Percentiles rank a stretch among this genome's conserved stretches.
phyloP scores from a whole-genome alignment of 2,888 invertebrate species.

The Sinodicranocentrus sp. region DNA sequence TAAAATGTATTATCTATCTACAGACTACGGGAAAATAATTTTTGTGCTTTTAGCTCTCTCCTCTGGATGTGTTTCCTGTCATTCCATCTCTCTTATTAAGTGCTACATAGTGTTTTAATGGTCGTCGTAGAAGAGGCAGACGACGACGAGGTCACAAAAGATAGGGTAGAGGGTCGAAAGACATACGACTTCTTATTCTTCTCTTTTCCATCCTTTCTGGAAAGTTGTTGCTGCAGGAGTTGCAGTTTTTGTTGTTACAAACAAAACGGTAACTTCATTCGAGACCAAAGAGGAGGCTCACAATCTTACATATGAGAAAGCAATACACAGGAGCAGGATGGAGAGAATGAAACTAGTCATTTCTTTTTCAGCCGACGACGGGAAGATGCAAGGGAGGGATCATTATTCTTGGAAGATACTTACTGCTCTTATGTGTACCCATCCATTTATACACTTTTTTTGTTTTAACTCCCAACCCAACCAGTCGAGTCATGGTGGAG shows the following conservation, averaged over 20 bases:
- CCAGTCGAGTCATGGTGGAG: constrained; percentile 63
- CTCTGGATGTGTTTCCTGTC: constrained; percentile 10
- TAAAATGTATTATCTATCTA: not conserved
- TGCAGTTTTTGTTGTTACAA: constrained; percentile 39
- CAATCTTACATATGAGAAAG: not conserved
- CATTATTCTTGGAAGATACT: constrained; percentile 66
- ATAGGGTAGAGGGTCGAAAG: constrained; percentile 14
- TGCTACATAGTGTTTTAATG: constrained; percentile 37
- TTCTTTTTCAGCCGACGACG: not conserved
- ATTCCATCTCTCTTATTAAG: constrained; percentile 19
- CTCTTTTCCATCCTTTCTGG: constrained; percentile 30
- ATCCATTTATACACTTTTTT: constrained; percentile 55
- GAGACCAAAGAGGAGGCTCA: not conserved
- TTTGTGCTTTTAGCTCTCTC: no score
- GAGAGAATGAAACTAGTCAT: not conserved
- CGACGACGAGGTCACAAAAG: not conserved
- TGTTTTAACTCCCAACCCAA: not conserved
- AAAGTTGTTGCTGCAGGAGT: constrained; percentile 17
- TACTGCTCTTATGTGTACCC: constrained; percentile 53
- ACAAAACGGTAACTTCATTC: constrained; percentile 38
- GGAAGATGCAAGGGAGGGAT: constrained; percentile 48
- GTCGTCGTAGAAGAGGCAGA: constrained; percentile 22
- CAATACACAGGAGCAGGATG: not conserved
- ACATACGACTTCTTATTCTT: constrained; percentile 45
- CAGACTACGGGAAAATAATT: no score